phyloP scores from a whole-genome alignment of 2,888 invertebrate species.

The Schizaphis graminum region DNA sequence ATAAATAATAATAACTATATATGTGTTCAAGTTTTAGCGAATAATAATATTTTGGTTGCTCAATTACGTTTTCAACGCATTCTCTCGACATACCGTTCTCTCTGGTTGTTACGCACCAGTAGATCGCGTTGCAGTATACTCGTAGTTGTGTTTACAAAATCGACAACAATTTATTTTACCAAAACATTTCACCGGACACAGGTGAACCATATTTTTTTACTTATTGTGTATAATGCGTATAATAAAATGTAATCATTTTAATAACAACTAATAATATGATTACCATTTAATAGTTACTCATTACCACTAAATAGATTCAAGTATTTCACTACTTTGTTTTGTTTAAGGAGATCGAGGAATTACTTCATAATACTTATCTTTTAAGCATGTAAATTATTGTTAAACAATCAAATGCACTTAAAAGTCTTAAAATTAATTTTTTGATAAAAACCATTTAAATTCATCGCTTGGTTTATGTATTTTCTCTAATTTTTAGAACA shows the following conservation, averaged over 20 bases:
- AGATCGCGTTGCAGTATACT: conserved; percentile 54
- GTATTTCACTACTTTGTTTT: not conserved
- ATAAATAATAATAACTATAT: not conserved
- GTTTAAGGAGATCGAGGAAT: not conserved
- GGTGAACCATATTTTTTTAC: not conserved
- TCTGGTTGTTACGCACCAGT: not conserved
- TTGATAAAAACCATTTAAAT: not conserved
- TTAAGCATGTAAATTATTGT: not conserved
- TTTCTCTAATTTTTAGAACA: not conserved
- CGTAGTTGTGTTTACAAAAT: not conserved
- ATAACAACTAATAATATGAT: no score
- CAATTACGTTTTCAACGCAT: conserved; percentile 22
- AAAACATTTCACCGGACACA: not conserved
- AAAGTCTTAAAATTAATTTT: not conserved
- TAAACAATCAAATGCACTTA: not conserved
- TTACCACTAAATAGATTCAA: not conserved
- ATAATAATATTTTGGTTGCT: not conserved
- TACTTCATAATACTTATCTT: not conserved
- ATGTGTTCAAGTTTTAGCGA: conserved; percentile 10
- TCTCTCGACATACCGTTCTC: not conserved
- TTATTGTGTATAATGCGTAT: no score
- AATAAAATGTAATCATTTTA: no score
- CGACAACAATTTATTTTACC: not conserved
- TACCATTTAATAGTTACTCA: not conserved
- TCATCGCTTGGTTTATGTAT: not conserved